Conservation (phyloP, 2,113 vertebrate species). For the Tachysurus vachellii region DNA sequence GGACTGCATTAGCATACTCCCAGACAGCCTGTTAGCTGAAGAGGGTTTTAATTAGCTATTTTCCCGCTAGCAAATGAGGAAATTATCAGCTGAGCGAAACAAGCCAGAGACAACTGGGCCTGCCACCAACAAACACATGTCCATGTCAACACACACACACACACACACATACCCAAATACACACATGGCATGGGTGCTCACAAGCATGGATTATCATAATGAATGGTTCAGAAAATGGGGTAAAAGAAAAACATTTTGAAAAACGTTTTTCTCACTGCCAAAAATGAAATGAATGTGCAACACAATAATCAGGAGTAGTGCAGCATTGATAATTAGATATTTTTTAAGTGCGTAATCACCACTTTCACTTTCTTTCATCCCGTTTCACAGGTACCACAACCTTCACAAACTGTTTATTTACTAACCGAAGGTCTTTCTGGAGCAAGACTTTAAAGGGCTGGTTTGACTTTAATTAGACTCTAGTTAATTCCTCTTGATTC, state of each 20-base stretch:
- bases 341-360: slow-evolving; percentile 59
- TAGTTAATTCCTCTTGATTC: slow-evolving; percentile 51
- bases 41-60: slow-evolving; percentile 99
- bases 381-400: slow-evolving; percentile 41
- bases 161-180: slow-evolving; percentile 40
- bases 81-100: slow-evolving; percentile 94
- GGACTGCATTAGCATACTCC: slow-evolving; percentile 90
- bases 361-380: slow-evolving; percentile 55
- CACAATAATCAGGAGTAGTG: slow-evolving; percentile 23
- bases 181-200: slow-evolving; percentile 29
- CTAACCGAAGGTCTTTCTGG: slow-evolving; percentile 45
- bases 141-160: slow-evolving; percentile 46
- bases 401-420: slow-evolving; percentile 37
- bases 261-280: slow-evolving; percentile 46
- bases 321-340: slow-evolving; percentile 34
- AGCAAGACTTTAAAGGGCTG: slow-evolving; percentile 32
- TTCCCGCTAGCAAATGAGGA: slow-evolving; percentile 96
- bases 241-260: slow-evolving; percentile 58
- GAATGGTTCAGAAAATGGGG: slow-evolving; percentile 59
- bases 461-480: slow-evolving; percentile 66
- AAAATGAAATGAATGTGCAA: slow-evolving; percentile 48
- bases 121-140: slow-evolving; percentile 70
- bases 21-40: slow-evolving; percentile 99
- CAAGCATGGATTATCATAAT: slow-evolving; percentile 62
- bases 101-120: slow-evolving; percentile 87